Base-by-base conservation (phyloP, 2,797 vertebrate species). In the Limnodromus scolopaceus region DNA sequence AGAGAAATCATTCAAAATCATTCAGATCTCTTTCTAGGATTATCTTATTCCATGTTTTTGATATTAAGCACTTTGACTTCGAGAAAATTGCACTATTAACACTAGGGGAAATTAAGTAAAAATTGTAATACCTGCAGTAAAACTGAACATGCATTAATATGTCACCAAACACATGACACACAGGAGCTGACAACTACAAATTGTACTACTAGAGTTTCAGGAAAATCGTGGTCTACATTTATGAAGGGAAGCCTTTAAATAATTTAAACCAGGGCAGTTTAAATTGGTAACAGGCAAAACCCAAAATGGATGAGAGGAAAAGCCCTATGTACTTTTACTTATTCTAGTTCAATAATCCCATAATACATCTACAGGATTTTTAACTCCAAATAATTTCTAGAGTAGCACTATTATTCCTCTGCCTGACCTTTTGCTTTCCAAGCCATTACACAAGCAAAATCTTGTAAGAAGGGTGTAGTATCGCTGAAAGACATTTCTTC, bases 221-320 rank as follows among this genome's bases (percentile, higher is more conserved):
- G 79, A 95, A 96, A 94, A 96, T 54, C 64, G 30, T 91, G 75
- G 65, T 93, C 58, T 94, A 91, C 92, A 72, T 92, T 85, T 81
- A 83, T 55, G 19, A 87, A 92, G 45, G 45, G 75, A 92, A 96
- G 41, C n/a, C 72, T 93, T 84, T 76, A 93, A 91, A 69, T 71
- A 86, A 92, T 92, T 88, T 71, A 87, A 94, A 88, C 46, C 66
- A 70, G 79, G 71, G 46, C 36, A 16, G 61, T 75, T 96, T 81
- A 95, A 94, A 96, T 75, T 61, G 75, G 63, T 72, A 90, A 93
- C 84, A 90, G 71, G 69, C 81, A 95, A 94, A 84, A 7, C n/a
- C 32, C 76, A 51, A 66, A 82, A 65, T 1, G 9, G 65, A 92
- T 81, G 55, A 84, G 9, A 76, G 57, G 45, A 82, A 84, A 91